Evolutionary conservation across 2,888 invertebrate species (phyloP), one percentile per base, ranked within the genome.

Genomic region (Tribolium freemani): DNA sequence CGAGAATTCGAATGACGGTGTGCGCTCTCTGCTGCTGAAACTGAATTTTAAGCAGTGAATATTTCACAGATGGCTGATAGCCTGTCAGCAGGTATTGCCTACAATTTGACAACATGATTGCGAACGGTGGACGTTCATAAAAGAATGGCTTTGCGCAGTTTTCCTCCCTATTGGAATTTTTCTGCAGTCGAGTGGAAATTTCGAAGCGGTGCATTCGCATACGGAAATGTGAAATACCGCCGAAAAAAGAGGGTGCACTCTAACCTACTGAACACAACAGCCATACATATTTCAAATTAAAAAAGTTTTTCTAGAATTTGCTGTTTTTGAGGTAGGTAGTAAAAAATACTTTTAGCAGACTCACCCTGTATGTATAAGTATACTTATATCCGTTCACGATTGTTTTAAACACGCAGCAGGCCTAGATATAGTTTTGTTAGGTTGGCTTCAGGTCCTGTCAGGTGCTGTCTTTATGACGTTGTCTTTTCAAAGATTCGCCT

Each of bases 61-160:
- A 83, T 83, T 81, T 82, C 81, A 82, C 79, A 66, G 78, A 78
- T 78, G 77, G 79, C 81, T 79, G 81, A 81, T 81, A 77, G 80
- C 79, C 82, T 83, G 83, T 83, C 83, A 82, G 77, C 79, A 72
- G 77, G 77, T 80, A 80, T 80, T 80, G 81, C 76, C 80, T 79
- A 78, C 82, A 83, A 83, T 83, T 83, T 83, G 83, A 83, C 83
- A 83, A 83, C 82, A 83, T 83, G 83, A 83, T 83, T 83, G 82
- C 80, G 77, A 80, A 77, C 76, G 70, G 69, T 69, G 74, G 74
- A 76, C 79, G 74, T 81, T 76, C 77, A 80, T 81, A 81, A 79
- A 78, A 75, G 54, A 60, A 60, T 48, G 10, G 48, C 20, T 10
- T 10, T 5, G 45, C 9, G 38, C 64, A 53, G 53, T 64, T 54